Percentiles rank a stretch among this genome's conserved stretches.
These are phyloP conservation scores for Mobula hypostoma DNA, from an alignment of 2,113 vertebrate genomes.

Conservation along the genomic window DNA sequence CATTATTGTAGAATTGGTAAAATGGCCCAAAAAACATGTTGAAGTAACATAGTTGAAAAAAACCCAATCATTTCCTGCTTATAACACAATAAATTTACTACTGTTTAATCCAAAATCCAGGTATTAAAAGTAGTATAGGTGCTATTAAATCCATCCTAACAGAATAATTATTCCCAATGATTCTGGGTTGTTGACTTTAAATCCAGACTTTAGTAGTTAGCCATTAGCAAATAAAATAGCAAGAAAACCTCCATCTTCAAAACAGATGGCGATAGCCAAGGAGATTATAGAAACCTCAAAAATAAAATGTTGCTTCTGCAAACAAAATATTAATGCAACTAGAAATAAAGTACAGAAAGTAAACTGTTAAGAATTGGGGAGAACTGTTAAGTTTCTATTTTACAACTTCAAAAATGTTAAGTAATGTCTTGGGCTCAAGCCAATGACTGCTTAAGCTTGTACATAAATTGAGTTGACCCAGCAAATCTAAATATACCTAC, in stretches of 20 bases:
- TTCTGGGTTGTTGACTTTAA: background rate
- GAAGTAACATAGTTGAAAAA: background rate
- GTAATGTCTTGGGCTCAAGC: too few relatives aligned
- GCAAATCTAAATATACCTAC: background rate
- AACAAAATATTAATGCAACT: background rate
- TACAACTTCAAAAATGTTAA: too few relatives aligned
- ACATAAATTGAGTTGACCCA: background rate
- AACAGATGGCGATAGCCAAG: background rate
- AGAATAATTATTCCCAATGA: background rate
- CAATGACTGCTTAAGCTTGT: background rate
- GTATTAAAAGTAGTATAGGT: background rate
- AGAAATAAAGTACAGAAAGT: background rate
- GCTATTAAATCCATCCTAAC: background rate
- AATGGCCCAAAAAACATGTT: background rate
- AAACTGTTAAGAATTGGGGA: background rate
- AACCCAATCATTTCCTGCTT: background rate
- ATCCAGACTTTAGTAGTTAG: background rate
- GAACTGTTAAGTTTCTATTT: background rate
- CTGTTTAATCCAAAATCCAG: background rate
- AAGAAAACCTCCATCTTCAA: background rate
- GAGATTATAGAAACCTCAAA: background rate
- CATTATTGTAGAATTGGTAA: background rate
- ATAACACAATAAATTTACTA: background rate
- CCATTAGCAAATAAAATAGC: background rate
- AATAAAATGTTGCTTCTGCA: background rate